Percentiles rank a stretch among this genome's conserved stretches.
phyloP scores from a whole-genome alignment of 1,140 invertebrate species.

The Bombus pyrosoma region DNA sequence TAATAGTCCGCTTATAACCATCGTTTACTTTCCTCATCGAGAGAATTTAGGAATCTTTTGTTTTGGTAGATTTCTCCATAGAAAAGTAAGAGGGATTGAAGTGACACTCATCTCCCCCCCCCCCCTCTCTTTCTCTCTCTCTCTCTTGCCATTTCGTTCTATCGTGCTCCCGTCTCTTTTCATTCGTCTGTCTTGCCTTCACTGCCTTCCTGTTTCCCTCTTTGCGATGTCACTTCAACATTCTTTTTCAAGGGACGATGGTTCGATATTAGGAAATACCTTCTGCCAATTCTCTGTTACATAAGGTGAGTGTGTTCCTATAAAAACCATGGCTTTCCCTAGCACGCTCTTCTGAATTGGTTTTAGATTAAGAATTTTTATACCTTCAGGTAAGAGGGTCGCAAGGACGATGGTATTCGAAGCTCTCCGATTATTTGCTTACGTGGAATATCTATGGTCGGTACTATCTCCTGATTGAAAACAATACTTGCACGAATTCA shows the following conservation, averaged over 20 bases:
- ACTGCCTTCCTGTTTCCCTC: conserved; percentile 25
- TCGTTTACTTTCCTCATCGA: background rate
- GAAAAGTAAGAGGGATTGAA: conserved; percentile 6
- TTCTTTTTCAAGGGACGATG: conserved; percentile 63
- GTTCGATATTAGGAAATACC: conserved; percentile 73
- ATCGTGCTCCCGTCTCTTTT: background rate
- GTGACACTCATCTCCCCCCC: background rate
- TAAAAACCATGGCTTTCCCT: conserved; percentile 57
- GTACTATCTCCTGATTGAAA: background rate
- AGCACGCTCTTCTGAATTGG: conserved; percentile 55
- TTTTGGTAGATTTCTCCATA: conserved; percentile 36
- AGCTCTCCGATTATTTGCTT: conserved; percentile 38
- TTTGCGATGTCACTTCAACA: conserved; percentile 59
- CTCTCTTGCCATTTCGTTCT: background rate
- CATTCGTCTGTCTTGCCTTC: conserved; percentile 24
- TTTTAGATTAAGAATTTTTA: conserved; percentile 67
- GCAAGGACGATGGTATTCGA: conserved; percentile 29
- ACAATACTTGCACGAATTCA: background rate
- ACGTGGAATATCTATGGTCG: background rate
- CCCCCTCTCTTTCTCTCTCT: background rate
- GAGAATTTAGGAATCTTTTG: conserved; percentile 37
- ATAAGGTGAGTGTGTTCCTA: conserved; percentile 58
- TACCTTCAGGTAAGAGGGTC: conserved; percentile 39
- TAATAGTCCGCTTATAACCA: background rate
- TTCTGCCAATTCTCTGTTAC: conserved; percentile 67